phyloP scores from a whole-genome alignment of 2,113 vertebrate genomes.

The Stomatorhinus ivindoensis region DNA sequence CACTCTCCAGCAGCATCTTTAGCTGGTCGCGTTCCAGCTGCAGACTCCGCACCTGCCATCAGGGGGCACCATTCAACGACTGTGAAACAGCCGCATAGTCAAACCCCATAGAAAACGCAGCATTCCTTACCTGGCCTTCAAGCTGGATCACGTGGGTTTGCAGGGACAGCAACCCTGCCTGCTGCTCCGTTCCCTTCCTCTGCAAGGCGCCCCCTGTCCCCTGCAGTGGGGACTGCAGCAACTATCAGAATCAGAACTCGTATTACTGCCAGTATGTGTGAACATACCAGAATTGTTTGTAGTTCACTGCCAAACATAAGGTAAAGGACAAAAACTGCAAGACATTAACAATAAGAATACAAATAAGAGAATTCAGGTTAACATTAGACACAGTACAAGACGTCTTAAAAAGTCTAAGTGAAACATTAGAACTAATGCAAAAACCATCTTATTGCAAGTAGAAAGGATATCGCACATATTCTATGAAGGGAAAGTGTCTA shows the following conservation, averaged over 20 bases:
- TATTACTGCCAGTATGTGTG: background rate
- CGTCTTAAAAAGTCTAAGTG: background rate
- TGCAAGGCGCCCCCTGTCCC: constrained; percentile 36
- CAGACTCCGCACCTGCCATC: constrained; percentile 61
- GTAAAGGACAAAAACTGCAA: background rate
- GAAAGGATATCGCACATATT: background rate
- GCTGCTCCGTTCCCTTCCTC: constrained; percentile 38
- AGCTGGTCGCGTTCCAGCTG: constrained; percentile 70
- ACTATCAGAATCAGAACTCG: constrained; percentile 30
- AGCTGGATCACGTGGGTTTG: constrained; percentile 59
- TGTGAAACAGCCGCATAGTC: too few relatives aligned
- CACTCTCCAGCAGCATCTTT: constrained; percentile 60
- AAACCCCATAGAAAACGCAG: background rate
- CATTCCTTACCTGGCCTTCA: constrained; percentile 66
- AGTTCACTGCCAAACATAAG: background rate
- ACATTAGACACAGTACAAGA: background rate
- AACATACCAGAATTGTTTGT: background rate
- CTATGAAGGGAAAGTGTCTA: background rate
- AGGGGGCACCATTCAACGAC: constrained; percentile 7
- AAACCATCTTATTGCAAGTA: background rate
- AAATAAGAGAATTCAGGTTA: background rate
- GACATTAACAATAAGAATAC: background rate
- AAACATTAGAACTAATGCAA: background rate
- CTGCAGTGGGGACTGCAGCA: constrained; percentile 50
- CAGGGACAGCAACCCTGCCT: constrained; percentile 42